Conservation (phyloP, 2,113 vertebrate species). For the Falcunculus frontatus region DNA sequence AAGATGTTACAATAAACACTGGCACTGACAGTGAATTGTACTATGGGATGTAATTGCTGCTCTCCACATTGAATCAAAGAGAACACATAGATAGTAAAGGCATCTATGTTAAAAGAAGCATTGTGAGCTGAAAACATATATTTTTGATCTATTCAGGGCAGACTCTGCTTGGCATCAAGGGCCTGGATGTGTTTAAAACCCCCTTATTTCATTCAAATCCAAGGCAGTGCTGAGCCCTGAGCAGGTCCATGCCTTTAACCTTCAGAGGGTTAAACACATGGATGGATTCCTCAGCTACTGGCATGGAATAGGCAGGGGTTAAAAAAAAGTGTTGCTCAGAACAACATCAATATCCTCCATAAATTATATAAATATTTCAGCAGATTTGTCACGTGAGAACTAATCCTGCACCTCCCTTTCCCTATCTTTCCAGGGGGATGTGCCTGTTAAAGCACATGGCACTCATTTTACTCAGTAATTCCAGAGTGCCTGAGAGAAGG, state of each 20-base stretch:
- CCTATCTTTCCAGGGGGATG: background rate
- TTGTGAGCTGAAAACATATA: background rate
- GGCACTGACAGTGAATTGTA: background rate
- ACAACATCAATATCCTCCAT: background rate
- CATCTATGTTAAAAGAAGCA: background rate
- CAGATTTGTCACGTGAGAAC: background rate
- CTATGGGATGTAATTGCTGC: background rate
- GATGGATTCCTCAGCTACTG: background rate
- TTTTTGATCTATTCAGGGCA: background rate
- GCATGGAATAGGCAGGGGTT: background rate
- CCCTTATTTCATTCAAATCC: background rate
- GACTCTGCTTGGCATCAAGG: background rate
- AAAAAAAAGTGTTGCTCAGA: background rate
- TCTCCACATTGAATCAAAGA: background rate
- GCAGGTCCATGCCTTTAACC: background rate
- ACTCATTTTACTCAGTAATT: background rate
- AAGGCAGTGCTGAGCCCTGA: background rate
- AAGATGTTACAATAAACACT: background rate
- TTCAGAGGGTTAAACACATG: background rate
- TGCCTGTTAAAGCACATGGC: background rate
- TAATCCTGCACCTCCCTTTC: background rate
- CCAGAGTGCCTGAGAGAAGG: background rate
- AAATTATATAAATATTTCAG: background rate
- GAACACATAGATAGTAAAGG: background rate
- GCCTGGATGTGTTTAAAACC: background rate